Percentiles rank a stretch among this genome's conserved stretches.
Conservation (phyloP, 2,888 invertebrate species). For the Synergus japonicus region DNA sequence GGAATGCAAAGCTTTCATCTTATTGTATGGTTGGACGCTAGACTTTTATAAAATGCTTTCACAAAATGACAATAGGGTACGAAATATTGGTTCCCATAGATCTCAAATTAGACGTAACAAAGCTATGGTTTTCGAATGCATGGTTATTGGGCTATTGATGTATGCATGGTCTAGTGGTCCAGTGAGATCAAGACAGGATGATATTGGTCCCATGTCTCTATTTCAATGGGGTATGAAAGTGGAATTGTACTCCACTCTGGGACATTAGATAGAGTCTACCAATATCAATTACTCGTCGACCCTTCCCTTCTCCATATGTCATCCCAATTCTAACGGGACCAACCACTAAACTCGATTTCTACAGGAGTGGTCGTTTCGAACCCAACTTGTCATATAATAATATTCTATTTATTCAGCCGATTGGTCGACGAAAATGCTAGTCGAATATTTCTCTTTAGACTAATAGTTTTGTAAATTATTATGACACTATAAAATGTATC, state of each 20-base stretch:
- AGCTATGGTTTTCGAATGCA: not conserved
- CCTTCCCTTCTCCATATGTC: constrained; percentile 6
- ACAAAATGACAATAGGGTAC: not conserved
- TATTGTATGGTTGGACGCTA: not conserved
- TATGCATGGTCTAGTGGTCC: constrained; percentile 46
- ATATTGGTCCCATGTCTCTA: constrained; percentile 63
- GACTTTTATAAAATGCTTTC: not conserved
- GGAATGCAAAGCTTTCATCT: too few species aligned
- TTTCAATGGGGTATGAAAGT: constrained; percentile 39
- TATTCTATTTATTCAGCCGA: not conserved
- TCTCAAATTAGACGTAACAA: constrained; percentile 58
- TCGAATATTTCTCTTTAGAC: not conserved
- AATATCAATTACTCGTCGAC: constrained; percentile 29
- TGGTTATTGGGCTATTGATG: constrained; percentile 39
- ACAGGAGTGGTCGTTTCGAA: constrained; percentile 7
- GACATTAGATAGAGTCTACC: constrained; percentile 10
- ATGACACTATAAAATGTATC: not conserved
- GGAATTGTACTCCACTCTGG: constrained; percentile 15
- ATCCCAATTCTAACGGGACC: constrained; percentile 18
- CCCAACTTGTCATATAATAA: not conserved
- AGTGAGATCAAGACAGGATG: constrained; percentile 60
- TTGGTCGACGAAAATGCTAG: not conserved
- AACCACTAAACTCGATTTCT: constrained; percentile 25
- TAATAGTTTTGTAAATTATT: constrained; percentile 2
- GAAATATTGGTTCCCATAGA: constrained; percentile 61